phyloP scores from a whole-genome alignment of 2,113 vertebrate genomes.

The Marmota monax region DNA sequence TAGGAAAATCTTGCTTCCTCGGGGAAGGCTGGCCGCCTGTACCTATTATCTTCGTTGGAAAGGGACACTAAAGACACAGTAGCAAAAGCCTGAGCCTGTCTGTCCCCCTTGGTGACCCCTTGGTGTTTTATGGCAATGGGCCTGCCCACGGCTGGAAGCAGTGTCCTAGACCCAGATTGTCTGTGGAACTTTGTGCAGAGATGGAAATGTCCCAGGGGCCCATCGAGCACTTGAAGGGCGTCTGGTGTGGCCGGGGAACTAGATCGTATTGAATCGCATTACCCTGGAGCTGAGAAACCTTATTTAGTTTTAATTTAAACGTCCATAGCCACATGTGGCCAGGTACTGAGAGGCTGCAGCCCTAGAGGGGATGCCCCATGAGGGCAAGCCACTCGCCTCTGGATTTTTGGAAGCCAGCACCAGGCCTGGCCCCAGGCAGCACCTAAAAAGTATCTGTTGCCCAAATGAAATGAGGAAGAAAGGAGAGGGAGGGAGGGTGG shows the following conservation, averaged over 20 bases:
- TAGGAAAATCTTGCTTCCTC: background rate
- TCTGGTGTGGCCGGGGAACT: background rate
- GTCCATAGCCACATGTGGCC: background rate
- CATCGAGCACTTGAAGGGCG: accelerated
- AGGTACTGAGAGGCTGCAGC: accelerated
- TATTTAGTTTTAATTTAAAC: background rate
- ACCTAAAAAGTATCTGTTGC: background rate
- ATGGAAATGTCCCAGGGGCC: background rate
- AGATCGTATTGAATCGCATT: background rate
- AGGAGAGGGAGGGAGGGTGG: no score
- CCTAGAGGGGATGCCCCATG: background rate
- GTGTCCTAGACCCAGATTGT: accelerated
- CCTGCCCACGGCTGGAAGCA: background rate
- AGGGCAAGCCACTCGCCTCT: background rate
- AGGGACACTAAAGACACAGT: background rate
- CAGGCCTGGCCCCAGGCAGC: background rate
- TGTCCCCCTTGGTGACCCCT: no score
- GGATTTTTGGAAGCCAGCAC: background rate
- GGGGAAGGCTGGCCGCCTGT: background rate
- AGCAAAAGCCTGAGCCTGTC: background rate
- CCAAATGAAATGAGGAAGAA: no score
- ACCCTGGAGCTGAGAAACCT: background rate
- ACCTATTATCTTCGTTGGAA: background rate
- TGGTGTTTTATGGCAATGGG: no score
- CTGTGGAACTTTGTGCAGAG: accelerated